phyloP scores from a whole-genome alignment of 2,113 vertebrate species.

The Scalopus aquaticus region DNA sequence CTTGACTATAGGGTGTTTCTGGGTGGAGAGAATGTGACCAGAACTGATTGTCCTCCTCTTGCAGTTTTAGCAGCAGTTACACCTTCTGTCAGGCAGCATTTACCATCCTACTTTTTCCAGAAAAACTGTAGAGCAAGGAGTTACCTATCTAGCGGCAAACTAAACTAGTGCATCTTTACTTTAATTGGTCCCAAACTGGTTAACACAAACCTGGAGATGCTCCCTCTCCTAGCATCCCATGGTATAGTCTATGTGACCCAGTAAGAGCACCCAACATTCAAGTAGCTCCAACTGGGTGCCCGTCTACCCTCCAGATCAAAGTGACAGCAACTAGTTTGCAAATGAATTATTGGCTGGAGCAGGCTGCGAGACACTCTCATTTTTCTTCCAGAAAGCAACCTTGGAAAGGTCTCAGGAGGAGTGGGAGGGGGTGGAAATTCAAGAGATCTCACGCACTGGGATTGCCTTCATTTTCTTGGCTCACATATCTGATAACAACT shows the following conservation, averaged over 20 bases:
- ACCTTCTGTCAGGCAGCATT: too few species aligned
- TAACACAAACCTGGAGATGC: background rate
- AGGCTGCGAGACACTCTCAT: background rate
- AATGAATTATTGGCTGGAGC: background rate
- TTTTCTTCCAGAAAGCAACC: constrained; percentile 10
- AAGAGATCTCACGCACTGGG: background rate
- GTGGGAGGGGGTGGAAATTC: background rate
- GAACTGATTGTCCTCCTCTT: background rate
- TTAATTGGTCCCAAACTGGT: background rate
- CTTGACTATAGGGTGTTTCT: background rate
- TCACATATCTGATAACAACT: background rate
- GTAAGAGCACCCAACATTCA: background rate
- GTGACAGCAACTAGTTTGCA: background rate
- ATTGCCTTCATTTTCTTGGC: background rate
- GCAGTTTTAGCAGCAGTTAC: background rate
- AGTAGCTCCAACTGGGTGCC: background rate
- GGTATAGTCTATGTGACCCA: background rate
- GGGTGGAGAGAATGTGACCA: background rate
- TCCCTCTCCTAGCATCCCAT: background rate
- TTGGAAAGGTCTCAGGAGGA: background rate
- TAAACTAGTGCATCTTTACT: background rate
- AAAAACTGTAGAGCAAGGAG: background rate
- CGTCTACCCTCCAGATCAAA: background rate
- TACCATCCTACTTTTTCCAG: background rate
- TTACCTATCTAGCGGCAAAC: background rate